phyloP scores from a whole-genome alignment of 2,797 vertebrate genomes.

The Cygnus olor region DNA sequence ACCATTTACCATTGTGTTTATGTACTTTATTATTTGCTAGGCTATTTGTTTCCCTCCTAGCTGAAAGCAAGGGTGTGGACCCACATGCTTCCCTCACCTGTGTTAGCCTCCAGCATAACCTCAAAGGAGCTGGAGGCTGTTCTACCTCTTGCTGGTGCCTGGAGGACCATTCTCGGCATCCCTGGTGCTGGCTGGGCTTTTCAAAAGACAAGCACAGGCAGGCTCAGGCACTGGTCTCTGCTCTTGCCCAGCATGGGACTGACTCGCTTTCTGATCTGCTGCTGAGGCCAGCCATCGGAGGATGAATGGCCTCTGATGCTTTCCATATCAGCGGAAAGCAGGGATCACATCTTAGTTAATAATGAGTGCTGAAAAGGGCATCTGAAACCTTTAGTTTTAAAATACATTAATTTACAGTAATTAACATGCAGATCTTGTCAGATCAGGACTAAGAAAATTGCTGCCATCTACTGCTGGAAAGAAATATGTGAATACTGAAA shows the following conservation, averaged over 20 bases:
- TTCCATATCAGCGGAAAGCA: neutral
- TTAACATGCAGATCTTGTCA: neutral
- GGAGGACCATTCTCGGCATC: too few relatives aligned
- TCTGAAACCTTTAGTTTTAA: neutral
- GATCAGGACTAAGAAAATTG: slow-evolving; percentile 66
- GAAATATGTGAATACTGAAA: slow-evolving; percentile 1
- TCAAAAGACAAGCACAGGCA: neutral
- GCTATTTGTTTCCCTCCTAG: neutral
- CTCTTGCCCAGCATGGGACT: neutral
- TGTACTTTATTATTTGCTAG: neutral
- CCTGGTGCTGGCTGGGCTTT: neutral
- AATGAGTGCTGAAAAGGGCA: slow-evolving; percentile 6
- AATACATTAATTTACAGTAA: neutral
- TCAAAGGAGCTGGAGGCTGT: neutral
- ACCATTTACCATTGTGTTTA: neutral
- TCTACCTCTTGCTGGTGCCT: neutral
- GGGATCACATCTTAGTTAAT: neutral
- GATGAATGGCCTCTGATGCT: neutral
- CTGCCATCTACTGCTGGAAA: slow-evolving; percentile 73
- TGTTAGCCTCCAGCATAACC: neutral
- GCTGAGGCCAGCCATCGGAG: too few relatives aligned
- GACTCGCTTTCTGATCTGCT: neutral
- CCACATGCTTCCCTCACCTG: neutral
- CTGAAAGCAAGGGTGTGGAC: neutral
- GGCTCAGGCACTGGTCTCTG: neutral